These are phyloP conservation scores for Urocynchramus pylzowi DNA, from an alignment of 2,113 vertebrate species.

Conservation along the genomic window DNA sequence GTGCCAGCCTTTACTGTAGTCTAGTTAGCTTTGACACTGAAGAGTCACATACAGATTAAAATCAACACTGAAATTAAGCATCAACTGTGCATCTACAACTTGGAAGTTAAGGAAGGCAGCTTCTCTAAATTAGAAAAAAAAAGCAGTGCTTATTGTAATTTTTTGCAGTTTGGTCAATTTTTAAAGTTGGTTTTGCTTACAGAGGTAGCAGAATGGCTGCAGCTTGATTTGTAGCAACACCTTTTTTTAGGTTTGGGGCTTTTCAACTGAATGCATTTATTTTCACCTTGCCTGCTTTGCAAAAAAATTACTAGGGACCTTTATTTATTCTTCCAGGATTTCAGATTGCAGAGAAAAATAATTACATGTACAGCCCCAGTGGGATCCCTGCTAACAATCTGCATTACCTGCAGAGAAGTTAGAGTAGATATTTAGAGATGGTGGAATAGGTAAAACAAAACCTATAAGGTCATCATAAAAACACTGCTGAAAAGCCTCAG, in stretches of 20 bases:
- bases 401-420: background rate
- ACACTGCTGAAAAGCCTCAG: background rate
- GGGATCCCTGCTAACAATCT: background rate
- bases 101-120: background rate
- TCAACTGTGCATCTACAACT: background rate
- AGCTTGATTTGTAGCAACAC: background rate
- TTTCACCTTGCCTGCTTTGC: background rate
- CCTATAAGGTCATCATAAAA: background rate
- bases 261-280: background rate
- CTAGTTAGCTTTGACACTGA: background rate
- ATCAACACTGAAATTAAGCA: background rate
- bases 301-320: background rate
- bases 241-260: background rate
- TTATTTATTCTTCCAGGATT: background rate
- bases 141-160: background rate
- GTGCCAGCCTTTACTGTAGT: background rate
- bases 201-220: background rate
- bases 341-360: background rate
- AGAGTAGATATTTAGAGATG: background rate
- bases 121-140: background rate
- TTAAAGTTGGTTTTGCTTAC: background rate
- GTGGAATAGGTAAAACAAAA: background rate
- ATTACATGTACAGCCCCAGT: background rate
- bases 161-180: background rate
- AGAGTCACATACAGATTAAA: background rate